phyloP scores from a whole-genome alignment of 2,113 vertebrate species.

The Pongo abelii region DNA sequence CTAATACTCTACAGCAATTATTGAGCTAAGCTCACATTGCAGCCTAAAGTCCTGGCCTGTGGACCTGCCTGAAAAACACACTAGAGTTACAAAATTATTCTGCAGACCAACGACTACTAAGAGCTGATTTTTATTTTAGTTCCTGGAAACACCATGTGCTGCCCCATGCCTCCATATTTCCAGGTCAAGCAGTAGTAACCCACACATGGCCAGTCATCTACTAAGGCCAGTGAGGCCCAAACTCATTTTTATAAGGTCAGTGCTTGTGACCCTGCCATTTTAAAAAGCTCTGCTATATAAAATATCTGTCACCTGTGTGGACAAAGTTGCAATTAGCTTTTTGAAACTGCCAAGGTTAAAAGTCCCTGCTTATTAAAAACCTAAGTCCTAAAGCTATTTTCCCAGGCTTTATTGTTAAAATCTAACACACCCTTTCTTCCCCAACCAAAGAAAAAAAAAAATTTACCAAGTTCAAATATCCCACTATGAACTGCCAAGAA shows the following conservation, averaged over 20 bases:
- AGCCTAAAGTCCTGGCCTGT: neutral
- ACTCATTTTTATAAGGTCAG: neutral
- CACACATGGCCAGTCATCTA: neutral
- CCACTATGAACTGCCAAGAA: neutral
- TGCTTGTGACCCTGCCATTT: neutral
- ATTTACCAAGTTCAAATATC: neutral
- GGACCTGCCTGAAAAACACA: neutral
- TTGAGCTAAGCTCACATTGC: neutral
- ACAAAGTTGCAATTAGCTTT: neutral
- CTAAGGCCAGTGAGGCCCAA: neutral
- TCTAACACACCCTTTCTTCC: neutral
- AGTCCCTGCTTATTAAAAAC: neutral
- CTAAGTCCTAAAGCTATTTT: neutral
- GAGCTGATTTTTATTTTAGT: neutral
- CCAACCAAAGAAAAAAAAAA: neutral
- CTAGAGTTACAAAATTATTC: neutral
- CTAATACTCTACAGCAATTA: neutral
- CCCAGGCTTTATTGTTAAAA: neutral
- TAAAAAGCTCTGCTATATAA: neutral
- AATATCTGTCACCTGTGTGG: neutral
- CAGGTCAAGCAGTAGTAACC: neutral
- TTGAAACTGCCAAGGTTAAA: neutral
- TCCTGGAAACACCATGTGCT: neutral
- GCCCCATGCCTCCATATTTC: neutral
- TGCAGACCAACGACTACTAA: neutral